These are phyloP conservation scores for Catalaphyllia jardinei DNA, from an alignment of 64 coral and sea anemone species.

Conservation along the genomic window DNA sequence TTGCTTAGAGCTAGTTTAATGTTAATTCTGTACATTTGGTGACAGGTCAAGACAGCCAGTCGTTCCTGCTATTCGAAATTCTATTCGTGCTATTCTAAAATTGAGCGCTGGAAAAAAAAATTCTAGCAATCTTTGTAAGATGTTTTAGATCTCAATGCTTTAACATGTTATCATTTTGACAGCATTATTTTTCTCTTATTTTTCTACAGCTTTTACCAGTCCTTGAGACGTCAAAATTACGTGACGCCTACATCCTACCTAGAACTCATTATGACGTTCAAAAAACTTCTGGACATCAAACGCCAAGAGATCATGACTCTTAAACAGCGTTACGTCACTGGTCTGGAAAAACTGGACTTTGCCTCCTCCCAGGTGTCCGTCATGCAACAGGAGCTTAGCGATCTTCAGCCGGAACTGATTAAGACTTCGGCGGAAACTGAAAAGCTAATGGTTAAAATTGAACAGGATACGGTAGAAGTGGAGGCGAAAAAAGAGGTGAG, in stretches of 20 bases:
- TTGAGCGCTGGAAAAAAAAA: too few relatives aligned
- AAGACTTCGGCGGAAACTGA: conserved; percentile 95
- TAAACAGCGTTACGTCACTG: conserved; percentile 84
- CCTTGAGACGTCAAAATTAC: conserved; percentile 90
- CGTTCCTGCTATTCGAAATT: too few relatives aligned
- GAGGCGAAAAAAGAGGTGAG: conserved; percentile 98
- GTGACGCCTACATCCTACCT: conserved; percentile 99
- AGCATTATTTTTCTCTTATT: background rate
- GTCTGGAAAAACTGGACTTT: conserved; percentile 96
- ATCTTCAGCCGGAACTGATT: conserved; percentile 92
- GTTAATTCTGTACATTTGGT: too few relatives aligned
- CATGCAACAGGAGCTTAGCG: conserved; percentile 97
- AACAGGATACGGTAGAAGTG: conserved; percentile 97
- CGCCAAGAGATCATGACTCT: conserved; percentile 93
- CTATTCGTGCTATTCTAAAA: too few relatives aligned
- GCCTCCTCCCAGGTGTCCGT: conserved; percentile 97
- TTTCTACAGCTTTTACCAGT: conserved; percentile 83
- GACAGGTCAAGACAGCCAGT: too few relatives aligned
- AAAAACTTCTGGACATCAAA: conserved; percentile 92
- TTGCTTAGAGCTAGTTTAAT: too few relatives aligned
- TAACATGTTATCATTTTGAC: too few relatives aligned
- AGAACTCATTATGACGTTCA: conserved; percentile 98
- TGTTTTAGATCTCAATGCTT: too few relatives aligned
- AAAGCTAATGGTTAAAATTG: conserved; percentile 97
- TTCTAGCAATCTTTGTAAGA: too few relatives aligned